Evolutionary conservation across 2,888 invertebrate species (phyloP).

Genomic region (Nemoura dubitans): DNA sequence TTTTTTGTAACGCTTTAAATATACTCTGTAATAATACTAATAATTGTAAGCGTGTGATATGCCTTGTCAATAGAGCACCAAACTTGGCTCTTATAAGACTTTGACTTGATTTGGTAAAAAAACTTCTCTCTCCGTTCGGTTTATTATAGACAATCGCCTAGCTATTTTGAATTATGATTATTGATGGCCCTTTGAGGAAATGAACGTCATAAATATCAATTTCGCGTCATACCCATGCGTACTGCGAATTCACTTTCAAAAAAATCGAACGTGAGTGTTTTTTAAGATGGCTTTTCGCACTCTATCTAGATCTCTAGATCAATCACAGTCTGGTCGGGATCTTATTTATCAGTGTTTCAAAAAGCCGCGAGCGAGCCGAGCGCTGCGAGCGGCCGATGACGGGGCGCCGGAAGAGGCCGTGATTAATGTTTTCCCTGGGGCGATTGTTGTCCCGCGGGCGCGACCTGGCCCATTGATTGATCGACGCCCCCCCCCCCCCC

Average conservation of each 20-base stretch:
- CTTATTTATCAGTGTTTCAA: conserved; percentile 7
- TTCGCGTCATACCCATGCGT: not conserved
- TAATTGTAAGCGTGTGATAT: too few relatives aligned
- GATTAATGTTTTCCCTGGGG: conserved; percentile 40
- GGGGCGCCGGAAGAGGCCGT: not conserved
- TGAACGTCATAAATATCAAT: not conserved
- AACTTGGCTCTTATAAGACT: too few relatives aligned
- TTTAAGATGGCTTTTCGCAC: not conserved
- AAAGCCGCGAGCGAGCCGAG: not conserved
- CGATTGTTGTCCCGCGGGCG: conserved; percentile 28
- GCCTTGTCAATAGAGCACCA: too few relatives aligned
- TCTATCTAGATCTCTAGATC: not conserved
- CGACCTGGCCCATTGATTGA: conserved; percentile 38
- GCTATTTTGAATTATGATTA: not conserved
- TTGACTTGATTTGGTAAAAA: too few relatives aligned
- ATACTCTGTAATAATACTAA: too few relatives aligned
- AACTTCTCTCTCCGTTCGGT: too few relatives aligned
- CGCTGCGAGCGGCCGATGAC: conserved; percentile 18
- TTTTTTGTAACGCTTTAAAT: too few relatives aligned
- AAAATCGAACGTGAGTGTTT: not conserved
- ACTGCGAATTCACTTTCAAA: not conserved
- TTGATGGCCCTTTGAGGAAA: not conserved
- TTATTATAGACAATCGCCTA: not conserved
- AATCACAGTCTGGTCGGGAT: not conserved
- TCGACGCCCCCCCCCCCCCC: conserved; percentile 13